Base-by-base conservation (phyloP, 2,797 vertebrate genomes). In the Glossophaga mutica region DNA sequence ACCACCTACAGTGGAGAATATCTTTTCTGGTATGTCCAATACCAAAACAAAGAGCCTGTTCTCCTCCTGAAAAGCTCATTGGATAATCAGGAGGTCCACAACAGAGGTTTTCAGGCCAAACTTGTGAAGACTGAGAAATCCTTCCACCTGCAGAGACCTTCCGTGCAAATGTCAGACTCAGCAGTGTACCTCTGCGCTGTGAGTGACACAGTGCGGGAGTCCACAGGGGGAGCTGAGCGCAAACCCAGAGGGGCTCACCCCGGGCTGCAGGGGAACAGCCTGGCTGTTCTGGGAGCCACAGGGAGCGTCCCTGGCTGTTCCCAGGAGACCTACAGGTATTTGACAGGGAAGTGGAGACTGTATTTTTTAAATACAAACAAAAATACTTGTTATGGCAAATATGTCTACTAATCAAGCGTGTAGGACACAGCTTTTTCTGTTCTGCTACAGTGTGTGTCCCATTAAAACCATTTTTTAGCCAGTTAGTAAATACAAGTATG, bases 171-270 rank as follows among this genome's bases (percentile, higher is more conserved):
- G 26, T 73, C 52, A 10, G 96, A 97, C 34, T 77, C 79, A 0
- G 95, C 87, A 0, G 6, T 91, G 42, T 97, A 96, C 55, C 93
- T 74, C 81, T 97, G 97, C 1, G 74, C 12, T 21, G 9, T 94
- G 86, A 8, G 9, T 4, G 42, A 74, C 97, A 96, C 96, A 92
- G 84, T 93, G 95, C 83, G 22, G 26, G 22, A 2, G 55, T 5
- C 21, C 32, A 15, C 5, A 52, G 55, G 9, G 22, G 32, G 22
- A 88, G 57, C 94, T 68, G 74, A 90, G 26, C 91, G 57, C 39
- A 39, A 96, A 97, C 76, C 32, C n/a, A 0, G 1, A 37, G 22
- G 2, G 7, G 1, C 0, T 7, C 37, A 76, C 83, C 0, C 39
- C 62, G 29, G 7, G 5, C 32, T 6, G 11, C 22, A n/a, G 32